phyloP scores from a whole-genome alignment of 1,140 invertebrate genomes.

The Fopius arisanus region DNA sequence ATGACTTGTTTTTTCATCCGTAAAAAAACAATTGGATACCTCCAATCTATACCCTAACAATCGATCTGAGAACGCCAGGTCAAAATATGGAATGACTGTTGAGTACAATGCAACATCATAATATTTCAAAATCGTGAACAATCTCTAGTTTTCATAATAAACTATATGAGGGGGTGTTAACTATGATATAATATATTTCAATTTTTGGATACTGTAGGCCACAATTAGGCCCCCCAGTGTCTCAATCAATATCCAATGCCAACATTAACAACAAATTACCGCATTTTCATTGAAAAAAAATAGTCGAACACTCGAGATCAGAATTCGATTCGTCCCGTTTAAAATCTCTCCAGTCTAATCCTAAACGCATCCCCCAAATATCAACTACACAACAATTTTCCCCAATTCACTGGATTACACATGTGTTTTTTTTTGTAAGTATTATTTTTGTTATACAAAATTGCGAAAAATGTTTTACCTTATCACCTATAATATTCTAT shows the following conservation, averaged over 20 bases:
- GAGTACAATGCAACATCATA: background rate
- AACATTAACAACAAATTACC: conserved; percentile 8
- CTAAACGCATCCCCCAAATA: conserved; percentile 4
- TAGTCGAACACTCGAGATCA: background rate
- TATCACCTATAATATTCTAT: conserved; percentile 32
- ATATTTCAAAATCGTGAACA: background rate
- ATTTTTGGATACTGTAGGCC: background rate
- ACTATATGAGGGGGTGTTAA: background rate
- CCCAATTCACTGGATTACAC: background rate
- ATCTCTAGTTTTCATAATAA: background rate
- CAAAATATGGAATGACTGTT: background rate
- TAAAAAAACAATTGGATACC: background rate
- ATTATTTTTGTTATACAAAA: conserved; percentile 34
- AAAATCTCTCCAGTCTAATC: background rate
- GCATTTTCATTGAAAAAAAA: conserved; percentile 1
- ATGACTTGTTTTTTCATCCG: background rate
- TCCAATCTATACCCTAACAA: background rate
- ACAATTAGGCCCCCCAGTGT: background rate
- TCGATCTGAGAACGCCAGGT: background rate
- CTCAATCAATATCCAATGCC: background rate
- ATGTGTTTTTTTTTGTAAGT: conserved; percentile 16
- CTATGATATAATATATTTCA: background rate
- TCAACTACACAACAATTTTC: background rate
- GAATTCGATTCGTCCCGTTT: background rate
- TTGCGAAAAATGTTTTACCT: conserved; percentile 37